Evolutionary conservation across 64 coral and sea anemone genomes (phyloP).

Genomic region (Trachythela sp.): DNA sequence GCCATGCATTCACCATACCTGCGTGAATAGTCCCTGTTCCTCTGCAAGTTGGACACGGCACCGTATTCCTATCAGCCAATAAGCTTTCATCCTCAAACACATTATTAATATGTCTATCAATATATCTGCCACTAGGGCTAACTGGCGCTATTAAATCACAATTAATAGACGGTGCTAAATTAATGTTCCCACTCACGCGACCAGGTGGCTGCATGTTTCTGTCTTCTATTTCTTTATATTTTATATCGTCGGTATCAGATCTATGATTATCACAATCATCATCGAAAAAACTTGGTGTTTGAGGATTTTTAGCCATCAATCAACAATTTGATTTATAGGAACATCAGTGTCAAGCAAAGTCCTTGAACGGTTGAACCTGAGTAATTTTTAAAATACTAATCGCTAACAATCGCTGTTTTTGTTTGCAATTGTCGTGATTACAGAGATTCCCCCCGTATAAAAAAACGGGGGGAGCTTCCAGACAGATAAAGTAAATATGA

Average conservation of each 20-base stretch:
- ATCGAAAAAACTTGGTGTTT: too few species aligned
- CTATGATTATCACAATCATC: not conserved
- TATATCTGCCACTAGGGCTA: not conserved
- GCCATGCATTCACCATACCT: not conserved
- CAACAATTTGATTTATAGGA: too few species aligned
- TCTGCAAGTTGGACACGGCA: not conserved
- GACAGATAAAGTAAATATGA: too few species aligned
- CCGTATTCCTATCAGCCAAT: not conserved
- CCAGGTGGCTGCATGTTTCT: not conserved
- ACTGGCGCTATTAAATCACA: not conserved
- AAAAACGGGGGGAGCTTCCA: too few species aligned
- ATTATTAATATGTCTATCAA: not conserved
- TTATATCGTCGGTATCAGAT: not conserved
- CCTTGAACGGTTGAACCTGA: too few species aligned
- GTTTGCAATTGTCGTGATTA: too few species aligned
- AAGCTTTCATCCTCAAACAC: not conserved
- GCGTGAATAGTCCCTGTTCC: not conserved
- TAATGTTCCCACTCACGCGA: not conserved
- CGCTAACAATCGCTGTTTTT: too few species aligned
- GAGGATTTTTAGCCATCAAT: too few species aligned
- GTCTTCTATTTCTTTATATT: not conserved
- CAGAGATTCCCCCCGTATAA: too few species aligned
- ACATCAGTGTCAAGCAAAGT: too few species aligned
- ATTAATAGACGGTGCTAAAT: not conserved
- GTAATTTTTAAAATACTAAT: too few species aligned